Percentiles rank a stretch among this genome's conserved stretches.
phyloP scores from a whole-genome alignment of 2,113 vertebrate species.

The Xenopus tropicalis region UCB_Xtro_10.0 CM004443.2:193756001-193756500 shows the following conservation, averaged over 20 bases:
- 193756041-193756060: constrained; percentile 73
- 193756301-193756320: too few species aligned
- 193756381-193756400: constrained; percentile 76
- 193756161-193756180: background rate
- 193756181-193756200: too few species aligned
- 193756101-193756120: constrained; percentile 89
- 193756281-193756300: too few species aligned
- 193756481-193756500: constrained; percentile 85
- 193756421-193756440: constrained; percentile 86
- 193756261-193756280: too few species aligned
- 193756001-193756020: too few species aligned
- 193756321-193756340: too few species aligned
- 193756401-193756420: constrained; percentile 85
- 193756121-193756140: constrained; percentile 50
- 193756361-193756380: constrained; percentile 4
- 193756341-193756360: too few species aligned
- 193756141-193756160: background rate
- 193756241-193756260: too few species aligned
- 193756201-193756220: too few species aligned
- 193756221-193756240: too few species aligned
- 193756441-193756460: constrained; percentile 93
- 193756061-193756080: constrained; percentile 91
- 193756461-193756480: constrained; percentile 86
- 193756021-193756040: too few species aligned
- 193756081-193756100: constrained; percentile 86